Evolutionary conservation across 2,797 vertebrate species (phyloP).

Genomic region (Cyclura pinguis): DNA sequence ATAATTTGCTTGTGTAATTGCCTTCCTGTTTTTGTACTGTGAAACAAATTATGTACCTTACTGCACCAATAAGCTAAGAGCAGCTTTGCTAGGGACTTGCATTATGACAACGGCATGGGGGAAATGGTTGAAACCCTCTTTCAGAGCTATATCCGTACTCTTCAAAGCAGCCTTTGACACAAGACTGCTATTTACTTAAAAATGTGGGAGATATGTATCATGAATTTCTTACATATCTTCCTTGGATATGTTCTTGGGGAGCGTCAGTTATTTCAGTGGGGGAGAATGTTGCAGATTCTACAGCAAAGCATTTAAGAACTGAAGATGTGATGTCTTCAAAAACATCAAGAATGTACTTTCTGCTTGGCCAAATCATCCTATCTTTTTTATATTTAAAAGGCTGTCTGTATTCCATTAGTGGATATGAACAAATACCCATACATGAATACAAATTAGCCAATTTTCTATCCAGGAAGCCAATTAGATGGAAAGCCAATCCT

Average conservation of each 20-base stretch:
- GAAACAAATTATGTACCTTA: too few relatives aligned
- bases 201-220: neutral
- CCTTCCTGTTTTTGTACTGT: conserved; percentile 8
- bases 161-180: neutral
- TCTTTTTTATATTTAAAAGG: neutral
- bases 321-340: neutral
- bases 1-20: conserved; percentile 16
- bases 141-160: neutral
- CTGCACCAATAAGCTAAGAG: neutral
- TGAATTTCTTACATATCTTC: neutral
- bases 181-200: neutral
- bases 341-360: neutral
- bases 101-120: neutral
- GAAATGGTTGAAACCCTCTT: neutral
- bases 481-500: neutral
- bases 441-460: neutral
- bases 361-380: neutral
- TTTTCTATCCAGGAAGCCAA: neutral
- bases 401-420: neutral
- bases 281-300: neutral
- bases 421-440: neutral
- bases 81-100: neutral
- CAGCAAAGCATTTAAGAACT: neutral
- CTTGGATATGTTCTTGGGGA: neutral
- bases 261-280: neutral